Evolutionary conservation across 2,888 invertebrate species (phyloP), one percentile per base, ranked within the genome.

Genomic region (Drosophila kanekoi): DNA sequence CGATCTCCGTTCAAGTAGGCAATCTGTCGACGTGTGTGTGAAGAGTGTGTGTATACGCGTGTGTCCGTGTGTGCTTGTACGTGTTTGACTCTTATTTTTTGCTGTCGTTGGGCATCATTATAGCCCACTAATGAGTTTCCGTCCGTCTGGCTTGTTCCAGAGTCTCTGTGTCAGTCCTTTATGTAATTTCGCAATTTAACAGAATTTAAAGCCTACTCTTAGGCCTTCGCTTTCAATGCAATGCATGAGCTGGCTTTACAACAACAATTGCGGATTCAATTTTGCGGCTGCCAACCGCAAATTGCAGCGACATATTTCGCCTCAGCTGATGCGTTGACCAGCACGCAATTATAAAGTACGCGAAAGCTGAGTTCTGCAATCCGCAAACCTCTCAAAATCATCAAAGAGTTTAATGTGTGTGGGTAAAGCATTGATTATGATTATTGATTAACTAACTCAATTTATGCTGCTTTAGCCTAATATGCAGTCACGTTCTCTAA

Each of bases 81-180:
- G 38, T 41, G 45, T 38, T 41, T 54, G 54, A 49, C 49, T 43
- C 60, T 70, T 52, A 53, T 57, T 41, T 47, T 41, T 54, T 49
- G 40, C 38, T 38, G 47, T 53, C 44, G 13, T 16, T 35, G 48
- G 47, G 14, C 67, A 47, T 51, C 62, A 54, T 70, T 63, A 58
- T 60, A 44, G 33, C 35, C 47, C 49, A 47, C 66, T 63, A 75
- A 75, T 75, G 66, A 71, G 75, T 58, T 75, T 66, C 20, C 20
- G 18, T 32, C 14, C n/a, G 16, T 44, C 40, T 38, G 14, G n/a
- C 38, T 20, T 2, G 38, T 35, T n/a, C 11, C 8, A 9, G 20
- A 16, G 28, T 48, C 32, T 38, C n/a, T 18, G n/a, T 23, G 32
- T 23, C 16, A 10, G 28, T 28, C 28, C 28, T 8, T 28, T 8